Base-by-base conservation (phyloP, 1,140 invertebrate species). In the Dendrolimus punctatus region DNA sequence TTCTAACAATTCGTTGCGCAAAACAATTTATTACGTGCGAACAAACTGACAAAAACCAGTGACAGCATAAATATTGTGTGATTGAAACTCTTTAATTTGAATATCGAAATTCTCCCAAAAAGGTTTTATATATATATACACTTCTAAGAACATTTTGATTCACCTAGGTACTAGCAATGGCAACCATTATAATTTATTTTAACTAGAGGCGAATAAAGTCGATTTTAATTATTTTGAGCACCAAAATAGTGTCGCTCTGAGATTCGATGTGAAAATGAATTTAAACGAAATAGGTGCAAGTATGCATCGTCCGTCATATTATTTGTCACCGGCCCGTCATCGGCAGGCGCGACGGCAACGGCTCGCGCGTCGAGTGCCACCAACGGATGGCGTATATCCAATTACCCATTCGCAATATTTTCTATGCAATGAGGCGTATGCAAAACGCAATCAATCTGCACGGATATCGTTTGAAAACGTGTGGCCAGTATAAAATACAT, bases 381-480 rank as follows among this genome's bases (percentile, higher is more conserved):
- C 68, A 68, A 74, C 74, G 71, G 64, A 62, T 66, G 57, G 60
- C 68, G 66, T 69, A 67, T 83, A 66, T 81, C 78, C 80, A 84
- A 81, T 84, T 84, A 81, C 70, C 67, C 67, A 80, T 76, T 75
- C 75, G 76, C 76, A 76, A 84, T 84, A 80, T 84, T 81, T 81
- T 81, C 80, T 78, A 81, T 81, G 70, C 68, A 64, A 69, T 73
- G 74, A 76, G 72, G 69, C 66, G 58, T 67, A 64, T 56, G 55
- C 61, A 56, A 68, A 71, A 73, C 68, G 77, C 75, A 80, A 80
- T 80, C 72, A 80, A 83, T 80, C 71, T 72, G 41, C 9, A 37
- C 40, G 42, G 40, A 51, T 51, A 7, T 51, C 23, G 10, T 8
- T 5, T 9, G 10, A 8, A 6, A 7, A 48, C 8, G n/a, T 9